These are phyloP conservation scores for Lontra canadensis DNA, from an alignment of 2,113 vertebrate genomes.

Conservation along the genomic window DNA sequence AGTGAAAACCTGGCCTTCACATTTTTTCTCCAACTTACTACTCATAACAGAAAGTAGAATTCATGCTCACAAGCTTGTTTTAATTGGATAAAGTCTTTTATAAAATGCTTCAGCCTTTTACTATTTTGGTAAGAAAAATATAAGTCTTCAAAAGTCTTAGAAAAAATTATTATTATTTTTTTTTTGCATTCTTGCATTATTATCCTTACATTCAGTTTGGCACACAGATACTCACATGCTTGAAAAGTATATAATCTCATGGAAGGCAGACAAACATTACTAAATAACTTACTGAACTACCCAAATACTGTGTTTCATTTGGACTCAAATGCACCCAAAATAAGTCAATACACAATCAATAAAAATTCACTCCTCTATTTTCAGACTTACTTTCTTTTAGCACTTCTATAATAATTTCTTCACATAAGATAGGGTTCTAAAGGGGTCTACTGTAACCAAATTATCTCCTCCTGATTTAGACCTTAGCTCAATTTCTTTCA, in stretches of 20 bases:
- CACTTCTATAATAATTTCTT: neutral
- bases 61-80: neutral
- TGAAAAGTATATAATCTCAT: neutral
- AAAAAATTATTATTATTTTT: neutral
- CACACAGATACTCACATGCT: neutral
- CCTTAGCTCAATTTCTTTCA: neutral
- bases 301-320: neutral
- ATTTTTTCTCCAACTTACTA: neutral
- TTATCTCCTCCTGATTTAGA: neutral
- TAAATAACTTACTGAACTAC: neutral
- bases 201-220: neutral
- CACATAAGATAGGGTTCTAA: neutral
- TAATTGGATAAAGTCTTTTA: neutral
- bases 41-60: neutral
- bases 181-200: neutral
- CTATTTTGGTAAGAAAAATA: neutral
- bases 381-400: neutral
- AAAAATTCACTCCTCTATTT: neutral
- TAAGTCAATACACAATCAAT: neutral
- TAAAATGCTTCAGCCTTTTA: neutral
- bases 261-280: neutral
- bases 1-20: neutral
- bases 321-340: neutral
- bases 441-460: neutral
- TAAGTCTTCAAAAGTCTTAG: neutral